Evolutionary conservation across 2,797 vertebrate species (phyloP).

Genomic region (Tympanoctomys barrerae): DNA sequence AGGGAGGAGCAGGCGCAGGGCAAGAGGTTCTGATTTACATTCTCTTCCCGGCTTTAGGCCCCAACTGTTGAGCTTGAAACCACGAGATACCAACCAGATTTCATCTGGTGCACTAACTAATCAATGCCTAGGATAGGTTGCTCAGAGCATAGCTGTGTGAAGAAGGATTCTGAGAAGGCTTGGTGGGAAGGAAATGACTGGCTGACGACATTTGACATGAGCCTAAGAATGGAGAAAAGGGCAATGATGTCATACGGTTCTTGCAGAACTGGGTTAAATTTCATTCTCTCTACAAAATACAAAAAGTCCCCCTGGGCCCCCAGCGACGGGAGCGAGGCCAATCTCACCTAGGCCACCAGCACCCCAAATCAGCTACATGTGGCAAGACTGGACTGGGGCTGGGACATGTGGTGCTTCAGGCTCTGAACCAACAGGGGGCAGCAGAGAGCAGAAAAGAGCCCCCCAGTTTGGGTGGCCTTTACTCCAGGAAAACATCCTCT

Average conservation of each 20-base stretch:
- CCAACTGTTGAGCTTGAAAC: background rate
- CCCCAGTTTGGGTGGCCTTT: background rate
- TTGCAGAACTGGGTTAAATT: background rate
- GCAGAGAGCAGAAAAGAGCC: constrained; percentile 67
- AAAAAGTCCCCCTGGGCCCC: background rate
- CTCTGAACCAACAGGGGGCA: constrained; percentile 65
- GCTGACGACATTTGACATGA: background rate
- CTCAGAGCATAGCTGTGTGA: background rate
- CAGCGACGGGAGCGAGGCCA: background rate
- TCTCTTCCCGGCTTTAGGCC: background rate
- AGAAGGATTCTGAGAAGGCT: background rate
- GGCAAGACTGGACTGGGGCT: background rate
- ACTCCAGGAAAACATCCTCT: background rate
- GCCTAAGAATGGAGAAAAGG: background rate
- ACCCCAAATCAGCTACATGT: background rate
- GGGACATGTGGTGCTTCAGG: background rate
- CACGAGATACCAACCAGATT: background rate
- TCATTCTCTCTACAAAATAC: background rate
- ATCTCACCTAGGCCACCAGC: background rate
- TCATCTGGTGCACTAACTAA: background rate
- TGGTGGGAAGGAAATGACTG: background rate
- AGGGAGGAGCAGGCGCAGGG: background rate
- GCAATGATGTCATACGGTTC: background rate
- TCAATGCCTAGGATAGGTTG: background rate
- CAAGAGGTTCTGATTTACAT: background rate